Conservation (phyloP, 2,797 vertebrate genomes). For the Phaenicophaeus curvirostris region DNA sequence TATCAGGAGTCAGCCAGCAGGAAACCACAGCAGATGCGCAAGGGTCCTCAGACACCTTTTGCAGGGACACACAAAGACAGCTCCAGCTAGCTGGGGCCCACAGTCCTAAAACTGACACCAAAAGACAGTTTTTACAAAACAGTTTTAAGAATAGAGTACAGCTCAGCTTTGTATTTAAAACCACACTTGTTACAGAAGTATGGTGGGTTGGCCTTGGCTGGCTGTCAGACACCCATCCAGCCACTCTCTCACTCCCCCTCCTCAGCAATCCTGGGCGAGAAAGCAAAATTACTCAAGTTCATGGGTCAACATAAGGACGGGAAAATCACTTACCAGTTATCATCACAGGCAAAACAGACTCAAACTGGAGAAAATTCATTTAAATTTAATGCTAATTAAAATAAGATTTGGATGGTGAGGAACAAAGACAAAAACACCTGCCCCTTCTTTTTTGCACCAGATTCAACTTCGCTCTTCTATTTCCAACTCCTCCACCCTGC, state of each 20-base stretch:
- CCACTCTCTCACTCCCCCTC: not conserved
- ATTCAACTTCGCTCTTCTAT: not conserved
- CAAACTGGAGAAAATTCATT: not conserved
- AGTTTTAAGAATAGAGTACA: not conserved
- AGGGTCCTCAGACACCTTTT: not conserved
- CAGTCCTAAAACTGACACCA: not conserved
- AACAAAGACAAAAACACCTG: not conserved
- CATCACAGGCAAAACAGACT: no score
- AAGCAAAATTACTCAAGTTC: not conserved
- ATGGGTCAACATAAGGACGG: no score
- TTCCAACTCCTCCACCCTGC: not conserved
- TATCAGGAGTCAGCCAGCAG: not conserved
- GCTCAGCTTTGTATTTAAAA: not conserved
- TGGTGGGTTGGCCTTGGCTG: not conserved
- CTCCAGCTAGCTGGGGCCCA: not conserved
- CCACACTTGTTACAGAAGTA: fast-evolving
- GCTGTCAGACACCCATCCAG: not conserved
- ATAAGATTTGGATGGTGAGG: not conserved
- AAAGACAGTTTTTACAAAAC: not conserved
- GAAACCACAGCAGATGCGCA: fast-evolving
- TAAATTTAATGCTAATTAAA: not conserved
- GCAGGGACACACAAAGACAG: not conserved
- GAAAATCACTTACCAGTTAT: no score
- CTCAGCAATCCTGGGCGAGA: not conserved
- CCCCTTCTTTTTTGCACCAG: no score